phyloP scores from a whole-genome alignment of 2,888 invertebrate species.

The Aphidoletes aphidimyza region DNA sequence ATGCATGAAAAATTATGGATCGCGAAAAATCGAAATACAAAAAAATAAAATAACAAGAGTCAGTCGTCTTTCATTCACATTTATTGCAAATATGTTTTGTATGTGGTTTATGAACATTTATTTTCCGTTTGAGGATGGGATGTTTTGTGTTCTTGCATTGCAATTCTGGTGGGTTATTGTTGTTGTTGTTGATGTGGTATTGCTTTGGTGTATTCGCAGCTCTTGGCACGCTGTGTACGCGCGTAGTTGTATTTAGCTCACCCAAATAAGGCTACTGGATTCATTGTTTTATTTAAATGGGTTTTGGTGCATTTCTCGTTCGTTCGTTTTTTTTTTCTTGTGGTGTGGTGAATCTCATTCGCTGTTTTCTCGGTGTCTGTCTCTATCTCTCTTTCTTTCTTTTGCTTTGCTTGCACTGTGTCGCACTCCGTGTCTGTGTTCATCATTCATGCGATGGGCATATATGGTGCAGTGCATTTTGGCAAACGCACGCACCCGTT shows the following conservation, averaged over 20 bases:
- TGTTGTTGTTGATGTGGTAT: not conserved
- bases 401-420: too few relatives aligned
- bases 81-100: not conserved
- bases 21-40: not conserved
- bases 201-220: too few relatives aligned
- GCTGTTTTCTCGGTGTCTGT: too few relatives aligned
- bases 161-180: too few relatives aligned
- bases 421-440: too few relatives aligned
- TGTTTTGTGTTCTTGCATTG: not conserved
- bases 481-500: constrained; percentile 10
- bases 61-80: too few relatives aligned
- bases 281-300: not conserved
- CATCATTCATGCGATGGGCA: too few relatives aligned
- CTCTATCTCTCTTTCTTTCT: not conserved
- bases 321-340: too few relatives aligned
- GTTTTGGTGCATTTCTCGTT: not conserved
- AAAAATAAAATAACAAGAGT: not conserved
- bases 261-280: constrained; percentile 21
- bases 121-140: constrained; percentile 11
- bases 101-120: constrained; percentile 17
- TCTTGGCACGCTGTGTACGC: not conserved
- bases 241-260: not conserved
- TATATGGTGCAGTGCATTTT: not conserved
- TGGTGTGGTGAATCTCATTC: not conserved
- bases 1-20: not conserved